Evolutionary conservation across 2,888 invertebrate species (phyloP).

Genomic region (Lycocerus yunnanus): DNA sequence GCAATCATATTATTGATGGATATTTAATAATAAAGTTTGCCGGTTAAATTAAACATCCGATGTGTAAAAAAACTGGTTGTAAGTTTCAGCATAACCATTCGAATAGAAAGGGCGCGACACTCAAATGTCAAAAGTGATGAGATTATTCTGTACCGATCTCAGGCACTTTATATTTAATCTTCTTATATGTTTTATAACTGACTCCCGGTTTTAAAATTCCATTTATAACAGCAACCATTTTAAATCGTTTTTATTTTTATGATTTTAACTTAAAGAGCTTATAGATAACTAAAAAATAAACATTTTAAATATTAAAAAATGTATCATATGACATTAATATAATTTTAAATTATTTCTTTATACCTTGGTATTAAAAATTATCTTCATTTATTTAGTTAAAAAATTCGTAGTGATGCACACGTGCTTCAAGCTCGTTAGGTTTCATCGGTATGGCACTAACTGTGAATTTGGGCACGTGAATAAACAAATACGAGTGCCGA

Average conservation of each 20-base stretch:
- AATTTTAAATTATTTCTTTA: no score
- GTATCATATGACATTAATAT: no score
- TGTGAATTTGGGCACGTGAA: not conserved
- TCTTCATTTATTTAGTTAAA: no score
- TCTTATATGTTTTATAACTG: slow-evolving; percentile 19
- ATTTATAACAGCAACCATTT: not conserved
- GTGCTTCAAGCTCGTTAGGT: not conserved
- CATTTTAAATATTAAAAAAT: no score
- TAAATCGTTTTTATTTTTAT: not conserved
- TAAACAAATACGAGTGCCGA: not conserved
- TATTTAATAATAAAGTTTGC: slow-evolving; percentile 6
- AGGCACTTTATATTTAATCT: slow-evolving; percentile 32
- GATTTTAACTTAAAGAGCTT: not conserved
- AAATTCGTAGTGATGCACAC: not conserved
- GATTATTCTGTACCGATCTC: slow-evolving; percentile 29
- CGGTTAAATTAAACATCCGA: slow-evolving; percentile 20
- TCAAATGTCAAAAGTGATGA: slow-evolving; percentile 34
- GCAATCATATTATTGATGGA: not conserved
- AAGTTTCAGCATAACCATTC: slow-evolving; percentile 24
- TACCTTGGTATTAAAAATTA: no score
- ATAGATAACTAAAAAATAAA: not conserved
- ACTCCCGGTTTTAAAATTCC: slow-evolving; percentile 11
- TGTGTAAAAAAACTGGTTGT: slow-evolving; percentile 25
- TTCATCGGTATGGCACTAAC: not conserved
- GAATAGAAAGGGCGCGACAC: slow-evolving; percentile 26